Evolutionary conservation across 2,113 vertebrate species (phyloP).

Genomic region (Nesogale talazaci): DNA sequence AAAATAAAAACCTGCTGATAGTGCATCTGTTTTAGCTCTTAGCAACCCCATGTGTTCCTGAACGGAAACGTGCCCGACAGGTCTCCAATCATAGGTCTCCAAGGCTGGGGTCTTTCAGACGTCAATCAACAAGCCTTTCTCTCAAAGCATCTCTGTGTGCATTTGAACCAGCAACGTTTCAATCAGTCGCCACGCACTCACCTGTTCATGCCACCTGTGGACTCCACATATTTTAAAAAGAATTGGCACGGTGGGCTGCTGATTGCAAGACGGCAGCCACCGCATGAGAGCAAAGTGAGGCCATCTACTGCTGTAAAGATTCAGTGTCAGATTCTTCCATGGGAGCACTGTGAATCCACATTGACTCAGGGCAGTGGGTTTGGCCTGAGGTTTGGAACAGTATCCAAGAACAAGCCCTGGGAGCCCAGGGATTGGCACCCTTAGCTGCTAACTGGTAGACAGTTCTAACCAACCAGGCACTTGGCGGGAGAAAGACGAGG

Average conservation of each 20-base stretch:
- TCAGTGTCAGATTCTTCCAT: too few species aligned
- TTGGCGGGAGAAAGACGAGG: neutral
- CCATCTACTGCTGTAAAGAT: too few species aligned
- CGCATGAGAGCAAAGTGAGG: too few species aligned
- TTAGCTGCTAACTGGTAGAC: neutral
- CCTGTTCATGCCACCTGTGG: neutral
- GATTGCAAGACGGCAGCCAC: too few species aligned
- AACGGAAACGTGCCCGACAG: neutral
- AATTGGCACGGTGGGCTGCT: too few species aligned
- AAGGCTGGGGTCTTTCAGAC: neutral
- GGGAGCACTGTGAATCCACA: too few species aligned
- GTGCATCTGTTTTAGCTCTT: neutral
- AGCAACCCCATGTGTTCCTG: neutral
- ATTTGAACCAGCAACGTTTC: neutral
- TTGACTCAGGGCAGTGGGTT: too few species aligned
- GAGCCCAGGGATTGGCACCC: neutral
- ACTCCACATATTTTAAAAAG: neutral
- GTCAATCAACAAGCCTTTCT: neutral
- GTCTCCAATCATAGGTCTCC: neutral
- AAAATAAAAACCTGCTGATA: neutral
- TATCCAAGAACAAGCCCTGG: neutral
- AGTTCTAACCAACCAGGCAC: neutral
- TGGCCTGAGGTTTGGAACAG: too few species aligned
- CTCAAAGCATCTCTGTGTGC: neutral
- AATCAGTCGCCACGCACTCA: neutral